These are phyloP conservation scores for Pollenia labialis DNA, from an alignment of 2,888 invertebrate species.

Conservation along the genomic window DNA sequence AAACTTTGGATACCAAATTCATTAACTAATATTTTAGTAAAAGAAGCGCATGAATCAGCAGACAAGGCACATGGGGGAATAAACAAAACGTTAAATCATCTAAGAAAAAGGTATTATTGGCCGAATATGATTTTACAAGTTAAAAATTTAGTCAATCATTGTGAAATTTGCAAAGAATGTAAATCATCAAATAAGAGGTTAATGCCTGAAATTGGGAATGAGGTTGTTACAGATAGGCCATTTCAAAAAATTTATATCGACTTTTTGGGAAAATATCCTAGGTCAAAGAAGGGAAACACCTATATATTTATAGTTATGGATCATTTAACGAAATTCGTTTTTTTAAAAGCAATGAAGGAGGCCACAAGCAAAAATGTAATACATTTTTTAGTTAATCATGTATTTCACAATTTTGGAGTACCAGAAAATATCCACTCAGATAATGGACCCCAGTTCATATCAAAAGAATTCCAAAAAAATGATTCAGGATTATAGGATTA, in stretches of 20 bases:
- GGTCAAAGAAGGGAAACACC: neutral
- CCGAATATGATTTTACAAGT: slow-evolving; percentile 4
- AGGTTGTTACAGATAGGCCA: neutral
- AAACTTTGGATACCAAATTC: slow-evolving; percentile 54
- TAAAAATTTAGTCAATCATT: neutral
- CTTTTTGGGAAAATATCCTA: slow-evolving; percentile 29
- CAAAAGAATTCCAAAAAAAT: slow-evolving; percentile 1
- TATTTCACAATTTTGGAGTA: slow-evolving; percentile 31
- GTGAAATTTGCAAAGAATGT: neutral
- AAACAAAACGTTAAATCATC: slow-evolving; percentile 22
- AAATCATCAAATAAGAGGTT: neutral
- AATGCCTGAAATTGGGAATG: neutral
- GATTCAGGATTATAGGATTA: neutral
- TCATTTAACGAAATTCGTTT: slow-evolving; percentile 24
- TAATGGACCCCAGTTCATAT: neutral
- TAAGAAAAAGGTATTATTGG: slow-evolving; percentile 33
- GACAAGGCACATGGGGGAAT: slow-evolving; percentile 58
- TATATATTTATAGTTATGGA: slow-evolving; percentile 32
- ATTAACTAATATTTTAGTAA: slow-evolving; percentile 22
- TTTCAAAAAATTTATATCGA: neutral
- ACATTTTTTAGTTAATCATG: neutral
- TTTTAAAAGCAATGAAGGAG: slow-evolving; percentile 18
- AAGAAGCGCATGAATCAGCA: slow-evolving; percentile 51
- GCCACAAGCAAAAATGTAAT: slow-evolving; percentile 27
- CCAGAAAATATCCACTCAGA: slow-evolving; percentile 19